Evolutionary conservation across 1,140 invertebrate species (phyloP).

Genomic region (Pteromalus puparum): DNA sequence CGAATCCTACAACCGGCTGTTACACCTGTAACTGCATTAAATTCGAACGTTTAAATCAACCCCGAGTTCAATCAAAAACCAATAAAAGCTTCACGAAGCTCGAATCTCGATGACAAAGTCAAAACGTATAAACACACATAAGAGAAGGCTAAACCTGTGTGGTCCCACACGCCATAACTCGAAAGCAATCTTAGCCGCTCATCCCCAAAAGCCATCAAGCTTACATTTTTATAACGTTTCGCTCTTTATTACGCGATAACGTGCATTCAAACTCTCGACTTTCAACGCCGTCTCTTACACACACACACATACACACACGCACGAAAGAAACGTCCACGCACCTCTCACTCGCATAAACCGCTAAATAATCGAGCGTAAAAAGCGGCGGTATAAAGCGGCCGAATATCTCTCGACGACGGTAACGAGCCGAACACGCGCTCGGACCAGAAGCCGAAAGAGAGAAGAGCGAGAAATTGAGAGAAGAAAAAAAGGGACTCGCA

Average conservation of each 20-base stretch:
- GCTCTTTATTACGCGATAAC: conserved; percentile 16
- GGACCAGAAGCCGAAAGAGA: conserved; percentile 17
- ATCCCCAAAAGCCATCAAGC: background rate
- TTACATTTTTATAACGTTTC: background rate
- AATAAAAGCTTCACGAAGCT: background rate
- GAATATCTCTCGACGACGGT: conserved; percentile 55
- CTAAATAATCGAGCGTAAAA: conserved; percentile 61
- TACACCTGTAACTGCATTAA: no score
- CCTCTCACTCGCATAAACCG: background rate
- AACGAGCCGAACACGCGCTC: conserved; percentile 62
- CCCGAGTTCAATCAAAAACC: background rate
- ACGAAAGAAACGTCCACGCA: background rate
- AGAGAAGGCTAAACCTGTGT: background rate
- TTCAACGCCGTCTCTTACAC: background rate
- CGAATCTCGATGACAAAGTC: no score
- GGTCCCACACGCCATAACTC: background rate
- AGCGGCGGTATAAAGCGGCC: conserved; percentile 72
- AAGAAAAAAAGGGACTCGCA: conserved; percentile 13
- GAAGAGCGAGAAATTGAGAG: conserved; percentile 41
- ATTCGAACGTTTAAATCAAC: no score
- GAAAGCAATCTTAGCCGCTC: background rate
- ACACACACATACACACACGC: background rate
- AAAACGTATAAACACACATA: background rate
- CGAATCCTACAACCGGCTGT: no score
- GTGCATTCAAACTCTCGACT: background rate